Percentiles rank a stretch among this genome's conserved stretches.
phyloP scores from a whole-genome alignment of 2,113 vertebrate species.

The Lepidothrix coronata region DNA sequence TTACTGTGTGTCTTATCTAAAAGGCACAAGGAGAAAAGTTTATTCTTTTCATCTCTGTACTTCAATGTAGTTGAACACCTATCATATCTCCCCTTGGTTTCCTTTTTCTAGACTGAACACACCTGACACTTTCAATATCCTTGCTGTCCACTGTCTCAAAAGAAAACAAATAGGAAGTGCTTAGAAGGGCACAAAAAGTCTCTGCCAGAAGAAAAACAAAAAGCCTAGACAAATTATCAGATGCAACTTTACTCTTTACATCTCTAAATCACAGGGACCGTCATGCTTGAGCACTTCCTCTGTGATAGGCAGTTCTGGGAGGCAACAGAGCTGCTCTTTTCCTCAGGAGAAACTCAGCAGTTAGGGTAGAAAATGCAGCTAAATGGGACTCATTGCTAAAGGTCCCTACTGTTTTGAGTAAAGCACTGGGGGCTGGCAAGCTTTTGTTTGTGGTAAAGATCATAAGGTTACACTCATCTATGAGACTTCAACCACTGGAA shows the following conservation, averaged over 20 bases:
- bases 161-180: background rate
- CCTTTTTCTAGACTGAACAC: background rate
- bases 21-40: background rate
- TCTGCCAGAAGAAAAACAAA: background rate
- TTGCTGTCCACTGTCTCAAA: background rate
- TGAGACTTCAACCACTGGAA: background rate
- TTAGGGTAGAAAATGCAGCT: constrained; percentile 5
- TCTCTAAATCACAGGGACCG: background rate
- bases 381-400: background rate
- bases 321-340: background rate
- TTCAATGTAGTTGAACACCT: background rate
- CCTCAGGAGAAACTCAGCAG: background rate
- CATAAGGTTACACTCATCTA: background rate
- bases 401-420: constrained; percentile 14
- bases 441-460: background rate
- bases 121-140: background rate
- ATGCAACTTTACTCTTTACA: background rate
- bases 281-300: background rate
- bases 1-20: background rate
- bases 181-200: background rate
- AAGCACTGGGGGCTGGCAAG: background rate
- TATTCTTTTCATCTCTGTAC: background rate
- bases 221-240: background rate
- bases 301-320: background rate
- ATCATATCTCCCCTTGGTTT: background rate